Evolutionary conservation across 2,113 vertebrate species (phyloP).

Genomic region (Ploceus nigricollis): DNA sequence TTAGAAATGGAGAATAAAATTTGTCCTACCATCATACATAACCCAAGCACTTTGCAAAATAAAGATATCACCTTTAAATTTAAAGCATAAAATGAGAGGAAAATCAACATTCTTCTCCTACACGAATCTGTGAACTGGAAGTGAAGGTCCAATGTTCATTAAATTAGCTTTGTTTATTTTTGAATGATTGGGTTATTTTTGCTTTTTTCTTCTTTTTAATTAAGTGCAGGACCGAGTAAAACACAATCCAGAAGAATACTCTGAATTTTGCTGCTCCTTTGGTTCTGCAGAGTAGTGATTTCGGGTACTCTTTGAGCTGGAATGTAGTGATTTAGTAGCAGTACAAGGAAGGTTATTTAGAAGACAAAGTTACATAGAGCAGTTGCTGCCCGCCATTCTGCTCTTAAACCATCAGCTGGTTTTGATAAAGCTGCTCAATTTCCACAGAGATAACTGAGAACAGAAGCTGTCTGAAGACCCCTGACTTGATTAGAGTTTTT

Average conservation of each 20-base stretch:
- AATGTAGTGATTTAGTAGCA: background rate
- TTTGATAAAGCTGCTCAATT: slow-evolving; percentile 41
- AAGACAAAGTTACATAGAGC: background rate
- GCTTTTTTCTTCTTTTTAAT: background rate
- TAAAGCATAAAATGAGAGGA: background rate
- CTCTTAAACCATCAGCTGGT: background rate
- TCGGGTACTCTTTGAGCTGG: background rate
- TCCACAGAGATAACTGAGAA: slow-evolving; percentile 20
- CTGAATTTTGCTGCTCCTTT: background rate
- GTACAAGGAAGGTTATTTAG: slow-evolving; percentile 18
- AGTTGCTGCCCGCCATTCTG: background rate
- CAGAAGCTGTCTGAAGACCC: background rate
- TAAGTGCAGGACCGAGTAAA: background rate
- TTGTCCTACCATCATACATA: background rate
- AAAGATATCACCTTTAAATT: background rate
- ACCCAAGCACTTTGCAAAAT: background rate
- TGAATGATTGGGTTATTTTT: background rate
- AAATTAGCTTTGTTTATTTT: background rate
- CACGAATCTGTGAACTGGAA: background rate
- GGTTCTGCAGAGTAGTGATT: background rate
- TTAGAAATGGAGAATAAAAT: slow-evolving; percentile 5
- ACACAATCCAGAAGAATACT: background rate
- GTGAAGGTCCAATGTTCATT: background rate
- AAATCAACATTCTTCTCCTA: background rate
- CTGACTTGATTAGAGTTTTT: slow-evolving; percentile 1